Conservation (phyloP, 2,888 invertebrate species). For the Imbricaverruca yamaguchii region DNA sequence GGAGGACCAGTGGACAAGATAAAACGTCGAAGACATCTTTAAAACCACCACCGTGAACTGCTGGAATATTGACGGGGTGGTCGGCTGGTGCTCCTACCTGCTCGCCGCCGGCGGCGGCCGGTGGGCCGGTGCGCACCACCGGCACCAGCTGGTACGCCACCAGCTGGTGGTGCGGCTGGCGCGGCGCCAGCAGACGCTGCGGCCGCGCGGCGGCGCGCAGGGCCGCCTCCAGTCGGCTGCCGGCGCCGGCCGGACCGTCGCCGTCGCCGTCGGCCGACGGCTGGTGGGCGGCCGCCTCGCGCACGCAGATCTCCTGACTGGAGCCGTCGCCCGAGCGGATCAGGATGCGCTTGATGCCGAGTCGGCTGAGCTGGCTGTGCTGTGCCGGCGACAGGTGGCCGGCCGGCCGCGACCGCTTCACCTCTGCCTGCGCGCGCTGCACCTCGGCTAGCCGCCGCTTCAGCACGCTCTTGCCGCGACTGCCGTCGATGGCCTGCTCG, state of each 20-base stretch:
- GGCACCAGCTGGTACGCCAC: conserved; percentile 21
- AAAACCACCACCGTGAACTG: too few species aligned
- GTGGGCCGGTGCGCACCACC: background rate
- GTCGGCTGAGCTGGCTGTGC: conserved; percentile 12
- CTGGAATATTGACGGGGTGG: too few species aligned
- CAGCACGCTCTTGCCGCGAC: conserved; percentile 3
- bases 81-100: background rate
- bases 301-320: conserved; percentile 17
- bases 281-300: background rate
- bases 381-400: background rate
- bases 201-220: background rate
- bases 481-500: background rate
- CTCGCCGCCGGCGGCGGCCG: background rate
- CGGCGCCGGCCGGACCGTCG: background rate
- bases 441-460: conserved; percentile 10
- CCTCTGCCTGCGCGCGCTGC: conserved; percentile 16
- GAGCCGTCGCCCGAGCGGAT: conserved; percentile 7
- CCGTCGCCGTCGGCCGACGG: background rate
- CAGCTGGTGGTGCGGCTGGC: background rate
- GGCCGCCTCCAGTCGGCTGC: conserved; percentile 14
- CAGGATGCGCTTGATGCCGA: conserved; percentile 17
- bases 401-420: background rate
- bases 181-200: background rate
- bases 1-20: too few species aligned
- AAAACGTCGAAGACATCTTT: too few species aligned